phyloP scores from a whole-genome alignment of 2,113 vertebrate genomes.

The Ceratotherium simum region DNA sequence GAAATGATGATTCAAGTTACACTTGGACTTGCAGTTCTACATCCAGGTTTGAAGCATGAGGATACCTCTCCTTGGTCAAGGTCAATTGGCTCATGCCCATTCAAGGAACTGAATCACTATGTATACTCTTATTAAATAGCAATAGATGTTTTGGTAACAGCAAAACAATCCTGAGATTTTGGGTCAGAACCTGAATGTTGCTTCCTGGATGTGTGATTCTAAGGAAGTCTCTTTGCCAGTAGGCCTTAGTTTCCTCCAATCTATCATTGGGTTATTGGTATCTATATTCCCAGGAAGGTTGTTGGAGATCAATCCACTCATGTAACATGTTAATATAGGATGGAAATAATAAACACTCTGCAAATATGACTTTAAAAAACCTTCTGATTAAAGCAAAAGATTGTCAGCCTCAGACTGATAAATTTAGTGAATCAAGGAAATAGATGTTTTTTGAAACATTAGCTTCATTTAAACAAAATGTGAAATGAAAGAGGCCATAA shows the following conservation, averaged over 20 bases:
- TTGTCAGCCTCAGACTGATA: not conserved
- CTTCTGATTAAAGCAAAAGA: constrained; percentile 23
- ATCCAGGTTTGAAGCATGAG: not conserved
- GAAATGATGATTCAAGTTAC: not conserved
- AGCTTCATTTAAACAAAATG: constrained; percentile 55
- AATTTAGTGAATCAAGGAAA: constrained; percentile 43
- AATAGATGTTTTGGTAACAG: not conserved
- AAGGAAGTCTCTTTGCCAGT: not conserved
- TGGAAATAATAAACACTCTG: not conserved
- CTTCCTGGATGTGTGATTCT: not conserved
- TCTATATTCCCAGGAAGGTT: not conserved
- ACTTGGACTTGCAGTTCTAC: not conserved
- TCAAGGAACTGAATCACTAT: not conserved
- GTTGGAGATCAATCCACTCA: not conserved
- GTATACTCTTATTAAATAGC: not conserved
- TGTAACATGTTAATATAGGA: not conserved
- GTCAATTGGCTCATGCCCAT: not conserved
- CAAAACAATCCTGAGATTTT: not conserved
- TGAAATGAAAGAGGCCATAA: constrained; percentile 48
- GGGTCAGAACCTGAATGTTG: not conserved
- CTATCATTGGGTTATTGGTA: not conserved
- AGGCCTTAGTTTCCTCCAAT: not conserved
- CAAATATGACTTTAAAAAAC: constrained; percentile 41
- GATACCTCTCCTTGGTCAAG: not conserved
- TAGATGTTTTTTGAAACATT: not conserved